Evolutionary conservation across 2,113 vertebrate genomes (phyloP).

Genomic region (Gnathonemus echidnorhynchus): DNA sequence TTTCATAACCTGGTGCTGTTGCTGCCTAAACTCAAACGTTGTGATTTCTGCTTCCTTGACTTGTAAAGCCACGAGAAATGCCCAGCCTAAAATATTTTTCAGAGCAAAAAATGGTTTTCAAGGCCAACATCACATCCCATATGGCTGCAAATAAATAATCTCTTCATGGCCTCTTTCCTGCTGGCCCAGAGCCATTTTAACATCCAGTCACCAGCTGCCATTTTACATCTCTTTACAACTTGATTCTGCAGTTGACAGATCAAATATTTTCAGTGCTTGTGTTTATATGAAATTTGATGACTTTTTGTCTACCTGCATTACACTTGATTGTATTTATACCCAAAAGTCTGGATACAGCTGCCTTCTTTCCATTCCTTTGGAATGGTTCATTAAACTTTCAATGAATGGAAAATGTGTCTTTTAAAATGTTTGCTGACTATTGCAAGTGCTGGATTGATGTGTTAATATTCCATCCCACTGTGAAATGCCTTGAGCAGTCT

Average conservation of each 20-base stretch:
- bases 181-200: slow-evolving; percentile 24
- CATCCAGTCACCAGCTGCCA: slow-evolving; percentile 16
- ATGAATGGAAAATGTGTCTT: not conserved
- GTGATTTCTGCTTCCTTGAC: not conserved
- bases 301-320: not conserved
- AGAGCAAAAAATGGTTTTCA: slow-evolving; percentile 31
- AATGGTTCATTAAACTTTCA: not conserved
- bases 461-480: not conserved
- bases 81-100: slow-evolving; percentile 47
- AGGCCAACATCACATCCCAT: slow-evolving; percentile 36
- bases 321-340: not conserved
- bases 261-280: not conserved
- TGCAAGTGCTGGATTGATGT: not conserved
- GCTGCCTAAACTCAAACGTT: not conserved
- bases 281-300: not conserved
- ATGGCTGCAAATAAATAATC: slow-evolving; percentile 58
- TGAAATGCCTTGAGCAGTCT: not conserved
- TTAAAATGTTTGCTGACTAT: not conserved
- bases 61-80: slow-evolving; percentile 26
- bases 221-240: slow-evolving; percentile 26
- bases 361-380: too few relatives aligned
- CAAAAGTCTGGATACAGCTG: not conserved
- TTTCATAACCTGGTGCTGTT: not conserved
- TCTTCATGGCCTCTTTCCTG: slow-evolving; percentile 53
- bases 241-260: not conserved